A percentile compares a stretch with the other conserved stretches of the same genome.
Evolutionary conservation across 2,113 vertebrate species (phyloP).

Genomic region (Zosterops borbonicus): DNA sequence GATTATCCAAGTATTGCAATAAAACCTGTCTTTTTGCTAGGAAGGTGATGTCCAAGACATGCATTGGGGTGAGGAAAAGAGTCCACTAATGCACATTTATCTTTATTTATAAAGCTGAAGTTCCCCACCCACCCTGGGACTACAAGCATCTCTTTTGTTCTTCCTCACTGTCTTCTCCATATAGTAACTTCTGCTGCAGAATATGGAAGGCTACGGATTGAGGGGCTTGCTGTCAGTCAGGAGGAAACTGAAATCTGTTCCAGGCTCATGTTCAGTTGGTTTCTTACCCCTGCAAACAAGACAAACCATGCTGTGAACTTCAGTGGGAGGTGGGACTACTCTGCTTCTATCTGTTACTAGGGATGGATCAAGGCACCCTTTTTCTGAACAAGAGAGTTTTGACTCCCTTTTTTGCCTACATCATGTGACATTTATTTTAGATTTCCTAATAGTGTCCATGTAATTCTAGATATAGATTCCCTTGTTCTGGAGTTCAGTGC

Average conservation of each 20-base stretch:
- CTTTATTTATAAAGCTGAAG: neutral
- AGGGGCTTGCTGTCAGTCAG: conserved; percentile 43
- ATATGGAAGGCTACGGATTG: conserved; percentile 10
- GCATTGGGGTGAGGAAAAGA: neutral
- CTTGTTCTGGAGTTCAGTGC: neutral
- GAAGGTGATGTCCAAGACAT: neutral
- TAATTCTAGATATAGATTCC: neutral
- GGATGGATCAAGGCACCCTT: neutral
- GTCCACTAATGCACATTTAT: neutral
- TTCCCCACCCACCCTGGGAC: neutral
- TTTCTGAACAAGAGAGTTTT: neutral
- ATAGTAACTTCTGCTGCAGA: neutral
- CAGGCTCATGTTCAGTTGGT: conserved; percentile 78
- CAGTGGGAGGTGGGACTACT: neutral
- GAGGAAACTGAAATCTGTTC: conserved; percentile 84
- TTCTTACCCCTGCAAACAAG: conserved; percentile 73
- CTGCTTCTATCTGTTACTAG: neutral
- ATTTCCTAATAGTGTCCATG: neutral
- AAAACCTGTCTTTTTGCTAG: neutral
- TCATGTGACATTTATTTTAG: neutral
- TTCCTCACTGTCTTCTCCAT: neutral
- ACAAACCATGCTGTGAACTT: neutral
- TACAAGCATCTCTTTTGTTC: neutral
- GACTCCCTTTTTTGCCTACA: neutral
- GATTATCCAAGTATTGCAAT: neutral